A percentile compares a stretch with the other conserved stretches of the same genome.
phyloP scores from a whole-genome alignment of 2,113 vertebrate genomes.

The Callorhinus ursinus region DNA sequence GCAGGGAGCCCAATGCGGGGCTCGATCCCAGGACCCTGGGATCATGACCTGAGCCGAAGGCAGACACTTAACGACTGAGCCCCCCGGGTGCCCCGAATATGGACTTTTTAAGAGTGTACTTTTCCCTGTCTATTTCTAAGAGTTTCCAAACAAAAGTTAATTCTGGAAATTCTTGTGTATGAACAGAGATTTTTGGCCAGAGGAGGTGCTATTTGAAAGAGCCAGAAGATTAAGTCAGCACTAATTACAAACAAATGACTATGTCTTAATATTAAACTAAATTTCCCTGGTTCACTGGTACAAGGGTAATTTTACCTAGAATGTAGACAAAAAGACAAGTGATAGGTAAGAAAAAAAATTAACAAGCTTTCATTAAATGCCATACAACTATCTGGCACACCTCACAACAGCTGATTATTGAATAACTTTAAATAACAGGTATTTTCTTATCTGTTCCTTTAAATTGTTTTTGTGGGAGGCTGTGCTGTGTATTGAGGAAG shows the following conservation, averaged over 20 bases:
- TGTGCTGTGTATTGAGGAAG: background rate
- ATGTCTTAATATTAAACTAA: conserved; percentile 59
- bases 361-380: conserved; percentile 34
- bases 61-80: too few species aligned
- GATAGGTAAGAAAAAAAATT: background rate
- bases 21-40: too few species aligned
- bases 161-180: conserved; percentile 1
- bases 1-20: too few species aligned
- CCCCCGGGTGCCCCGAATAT: background rate
- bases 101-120: background rate
- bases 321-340: background rate
- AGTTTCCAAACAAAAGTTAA: conserved; percentile 27
- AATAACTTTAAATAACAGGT: conserved; percentile 26
- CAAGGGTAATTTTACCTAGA: conserved; percentile 44
- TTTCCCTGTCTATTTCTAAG: background rate
- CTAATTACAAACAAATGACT: conserved; percentile 53
- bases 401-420: background rate
- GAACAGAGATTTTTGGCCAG: background rate
- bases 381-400: background rate
- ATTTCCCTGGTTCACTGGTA: conserved; percentile 12
- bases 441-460: background rate
- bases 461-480: background rate
- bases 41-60: too few species aligned
- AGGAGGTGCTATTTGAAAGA: conserved; percentile 47
- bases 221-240: conserved; percentile 53